Evolutionary conservation across 2,888 invertebrate species (phyloP), one percentile per base, ranked within the genome.

Genomic region (Petrolisthes cinctipes): DNA sequence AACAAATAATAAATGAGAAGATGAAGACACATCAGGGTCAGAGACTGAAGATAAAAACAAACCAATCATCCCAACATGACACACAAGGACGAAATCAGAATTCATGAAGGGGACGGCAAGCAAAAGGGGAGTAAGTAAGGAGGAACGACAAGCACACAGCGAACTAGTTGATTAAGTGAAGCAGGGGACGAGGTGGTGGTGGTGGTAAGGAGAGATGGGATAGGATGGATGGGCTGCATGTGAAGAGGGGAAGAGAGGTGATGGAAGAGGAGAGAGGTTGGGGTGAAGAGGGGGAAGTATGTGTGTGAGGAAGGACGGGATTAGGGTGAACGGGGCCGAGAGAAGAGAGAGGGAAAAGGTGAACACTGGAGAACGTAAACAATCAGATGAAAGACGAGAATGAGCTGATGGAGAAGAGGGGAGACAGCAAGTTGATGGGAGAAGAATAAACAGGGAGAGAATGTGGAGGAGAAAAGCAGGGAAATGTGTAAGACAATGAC

Each of bases 81-180:
- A 37, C 37, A 37, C 37, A 53, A 56, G 83, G 73, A n/a, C 66
- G 82, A 68, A 68, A 82, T 68, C 82, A 82, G 53, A 53, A 82
- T 82, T 37, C 51, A 82, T 37, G 37, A 61, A 81, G 80, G 68
- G 82, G 53, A 66, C 56, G 37, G 37, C 37, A 37, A 37, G 37
- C 37, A 37, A 37, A 37, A 37, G 37, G 37, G 37, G 82, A 68
- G 68, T 68, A 51, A 82, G 82, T 66, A 37, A 37, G 37, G 37
- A 37, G 53, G 56, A 79, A 79, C 68, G 82, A 82, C 81, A 81
- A 81, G 81, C 14, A 66, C 81, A 81, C 81, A 81, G 66, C 82
- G 82, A 68, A 82, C 82, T 66, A 82, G 82, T 66, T 82, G 82
- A 82, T 82, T 82, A 82, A 82, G 68, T 37, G 37, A 82, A 82